A percentile compares a stretch with the other conserved stretches of the same genome.
Evolutionary conservation across 2,888 invertebrate species (phyloP).

Genomic region (Andrena flavipes): DNA sequence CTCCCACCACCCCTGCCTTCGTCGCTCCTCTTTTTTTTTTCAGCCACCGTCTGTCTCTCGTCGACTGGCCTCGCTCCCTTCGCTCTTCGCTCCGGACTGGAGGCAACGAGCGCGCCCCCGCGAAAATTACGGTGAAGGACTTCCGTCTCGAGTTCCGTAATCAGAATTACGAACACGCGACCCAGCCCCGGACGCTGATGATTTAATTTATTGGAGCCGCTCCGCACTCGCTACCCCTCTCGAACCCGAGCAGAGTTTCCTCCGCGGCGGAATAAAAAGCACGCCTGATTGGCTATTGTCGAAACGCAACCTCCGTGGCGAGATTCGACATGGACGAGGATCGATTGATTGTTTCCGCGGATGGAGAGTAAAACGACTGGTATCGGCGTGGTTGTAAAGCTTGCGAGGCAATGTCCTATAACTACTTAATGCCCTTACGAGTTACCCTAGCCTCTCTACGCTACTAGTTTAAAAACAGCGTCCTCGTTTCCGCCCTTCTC

Average conservation of each 20-base stretch:
- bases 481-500: background rate
- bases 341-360: conserved; percentile 4
- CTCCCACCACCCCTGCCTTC: no score
- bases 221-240: background rate
- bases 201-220: conserved; percentile 36
- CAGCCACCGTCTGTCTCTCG: background rate
- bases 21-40: background rate
- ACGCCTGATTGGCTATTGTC: conserved; percentile 35
- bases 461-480: background rate
- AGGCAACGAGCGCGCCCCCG: conserved; percentile 8
- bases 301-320: background rate
- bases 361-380: background rate
- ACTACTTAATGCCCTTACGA: background rate
- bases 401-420: background rate
- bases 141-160: conserved; percentile 31
- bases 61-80: background rate
- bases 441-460: no score
- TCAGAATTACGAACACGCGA: conserved; percentile 35
- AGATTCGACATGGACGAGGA: background rate
- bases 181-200: conserved; percentile 26
- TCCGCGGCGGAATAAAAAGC: background rate
- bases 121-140: conserved; percentile 36
- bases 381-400: background rate
- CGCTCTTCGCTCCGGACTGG: background rate
- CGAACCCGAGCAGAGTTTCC: background rate